Conservation (phyloP, 2,888 invertebrate genomes). For the Epsilonema sp. region DNA sequence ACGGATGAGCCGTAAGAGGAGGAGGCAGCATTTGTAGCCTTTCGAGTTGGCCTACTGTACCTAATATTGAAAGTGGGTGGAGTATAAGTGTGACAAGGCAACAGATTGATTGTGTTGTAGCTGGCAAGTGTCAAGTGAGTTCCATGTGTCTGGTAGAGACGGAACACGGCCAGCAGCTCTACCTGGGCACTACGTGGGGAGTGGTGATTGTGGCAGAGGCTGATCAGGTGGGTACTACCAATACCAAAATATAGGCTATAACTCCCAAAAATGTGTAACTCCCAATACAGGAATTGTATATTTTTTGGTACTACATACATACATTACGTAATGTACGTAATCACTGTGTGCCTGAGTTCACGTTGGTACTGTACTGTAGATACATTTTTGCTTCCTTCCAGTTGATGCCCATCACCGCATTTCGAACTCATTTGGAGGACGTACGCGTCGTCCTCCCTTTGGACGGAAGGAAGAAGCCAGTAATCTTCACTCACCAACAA, state of each 20-base stretch:
- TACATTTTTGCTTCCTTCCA: neutral
- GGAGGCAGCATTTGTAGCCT: no score
- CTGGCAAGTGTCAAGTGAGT: conserved; percentile 42
- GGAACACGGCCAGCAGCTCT: conserved; percentile 40
- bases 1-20: conserved; percentile 49
- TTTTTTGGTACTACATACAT: no score
- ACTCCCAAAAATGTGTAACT: no score
- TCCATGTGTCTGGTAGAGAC: conserved; percentile 42
- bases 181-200: conserved; percentile 84
- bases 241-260: neutral
- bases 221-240: conserved; percentile 11
- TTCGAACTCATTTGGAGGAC: conserved; percentile 68
- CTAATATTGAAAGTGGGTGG: no score
- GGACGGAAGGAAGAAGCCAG: conserved; percentile 2
- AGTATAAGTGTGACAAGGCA: no score
- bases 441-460: conserved; percentile 37
- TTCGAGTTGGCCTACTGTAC: no score
- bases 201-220: conserved; percentile 73
- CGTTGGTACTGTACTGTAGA: no score
- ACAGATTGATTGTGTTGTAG: no score
- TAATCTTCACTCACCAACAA: neutral
- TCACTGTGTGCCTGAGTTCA: no score
- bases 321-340: no score
- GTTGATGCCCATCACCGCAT: conserved; percentile 56
- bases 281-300: no score